phyloP scores from a whole-genome alignment of 2,797 vertebrate genomes.

The Pachyuromys duprasi region DNA sequence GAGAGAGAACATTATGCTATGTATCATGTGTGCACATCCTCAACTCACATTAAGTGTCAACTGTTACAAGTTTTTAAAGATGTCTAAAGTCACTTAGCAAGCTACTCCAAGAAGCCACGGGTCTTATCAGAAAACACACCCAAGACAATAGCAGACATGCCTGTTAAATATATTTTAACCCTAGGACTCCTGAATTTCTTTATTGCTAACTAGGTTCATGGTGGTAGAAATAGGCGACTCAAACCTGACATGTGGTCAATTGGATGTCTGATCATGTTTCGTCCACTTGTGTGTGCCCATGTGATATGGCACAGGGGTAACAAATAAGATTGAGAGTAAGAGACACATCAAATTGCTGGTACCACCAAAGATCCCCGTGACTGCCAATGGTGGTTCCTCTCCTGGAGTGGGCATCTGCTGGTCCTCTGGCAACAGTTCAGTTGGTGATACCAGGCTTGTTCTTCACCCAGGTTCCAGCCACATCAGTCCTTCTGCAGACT shows the following conservation, averaged over 20 bases:
- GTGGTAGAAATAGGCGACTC: not conserved
- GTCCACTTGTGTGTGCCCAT: not conserved
- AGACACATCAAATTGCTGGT: not conserved
- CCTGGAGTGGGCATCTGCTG: not conserved
- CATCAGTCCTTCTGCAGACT: not conserved
- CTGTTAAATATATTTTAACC: slow-evolving; percentile 36
- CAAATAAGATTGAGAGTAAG: not conserved
- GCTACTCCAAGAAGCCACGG: slow-evolving; percentile 37
- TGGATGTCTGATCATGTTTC: not conserved
- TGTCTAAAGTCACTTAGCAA: not conserved
- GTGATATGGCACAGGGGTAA: not conserved
- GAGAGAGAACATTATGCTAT: too few species aligned
- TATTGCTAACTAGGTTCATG: not conserved
- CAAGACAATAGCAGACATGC: not conserved
- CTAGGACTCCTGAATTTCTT: not conserved
- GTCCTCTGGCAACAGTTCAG: not conserved
- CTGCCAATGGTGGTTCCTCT: not conserved
- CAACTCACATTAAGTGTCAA: not conserved
- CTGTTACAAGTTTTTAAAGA: slow-evolving; percentile 18
- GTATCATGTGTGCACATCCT: not conserved
- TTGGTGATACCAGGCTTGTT: not conserved
- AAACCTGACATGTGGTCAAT: not conserved
- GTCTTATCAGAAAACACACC: slow-evolving; percentile 32
- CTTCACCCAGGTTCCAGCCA: not conserved
- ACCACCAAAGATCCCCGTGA: not conserved